A percentile compares a stretch with the other conserved stretches of the same genome.
Evolutionary conservation across 2,888 invertebrate species (phyloP).

Genomic region (Drosophila putrida): DNA sequence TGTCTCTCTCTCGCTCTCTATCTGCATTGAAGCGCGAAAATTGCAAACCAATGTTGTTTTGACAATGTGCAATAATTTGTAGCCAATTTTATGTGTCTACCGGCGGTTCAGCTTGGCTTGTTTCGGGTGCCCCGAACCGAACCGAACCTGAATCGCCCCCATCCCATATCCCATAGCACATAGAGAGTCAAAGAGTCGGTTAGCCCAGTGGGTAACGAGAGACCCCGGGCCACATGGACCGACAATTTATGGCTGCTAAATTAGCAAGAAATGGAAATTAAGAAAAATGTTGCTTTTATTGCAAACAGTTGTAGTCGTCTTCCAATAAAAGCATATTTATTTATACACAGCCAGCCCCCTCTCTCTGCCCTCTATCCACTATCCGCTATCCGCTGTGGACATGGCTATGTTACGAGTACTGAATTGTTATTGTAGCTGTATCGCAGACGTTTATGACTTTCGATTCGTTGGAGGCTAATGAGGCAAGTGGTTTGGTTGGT

Average conservation of each 20-base stretch:
- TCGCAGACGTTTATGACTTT: slow-evolving; percentile 71
- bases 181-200: not conserved
- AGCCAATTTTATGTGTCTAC: slow-evolving; percentile 79
- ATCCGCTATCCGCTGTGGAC: slow-evolving; percentile 18
- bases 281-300: slow-evolving; percentile 80
- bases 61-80: slow-evolving; percentile 84
- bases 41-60: slow-evolving; percentile 84
- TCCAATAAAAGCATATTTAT: slow-evolving; percentile 79
- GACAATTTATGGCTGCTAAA: slow-evolving; percentile 79
- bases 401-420: slow-evolving; percentile 22
- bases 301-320: slow-evolving; percentile 81
- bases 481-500: slow-evolving; percentile 60
- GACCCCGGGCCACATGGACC: slow-evolving; percentile 63
- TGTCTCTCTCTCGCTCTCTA: slow-evolving; percentile 33
- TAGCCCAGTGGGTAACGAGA: slow-evolving; percentile 41
- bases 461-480: slow-evolving; percentile 77
- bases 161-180: not conserved
- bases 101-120: slow-evolving; percentile 73
- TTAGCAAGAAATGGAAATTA: slow-evolving; percentile 81
- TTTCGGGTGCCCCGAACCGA: slow-evolving; percentile 42
- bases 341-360: slow-evolving; percentile 50
- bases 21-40: slow-evolving; percentile 83
- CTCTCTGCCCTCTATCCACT: too few relatives aligned
- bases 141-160: not conserved
- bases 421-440: slow-evolving; percentile 65